Evolutionary conservation across 1,140 invertebrate genomes (phyloP).

Genomic region (Hypsibius dujardini): DNA sequence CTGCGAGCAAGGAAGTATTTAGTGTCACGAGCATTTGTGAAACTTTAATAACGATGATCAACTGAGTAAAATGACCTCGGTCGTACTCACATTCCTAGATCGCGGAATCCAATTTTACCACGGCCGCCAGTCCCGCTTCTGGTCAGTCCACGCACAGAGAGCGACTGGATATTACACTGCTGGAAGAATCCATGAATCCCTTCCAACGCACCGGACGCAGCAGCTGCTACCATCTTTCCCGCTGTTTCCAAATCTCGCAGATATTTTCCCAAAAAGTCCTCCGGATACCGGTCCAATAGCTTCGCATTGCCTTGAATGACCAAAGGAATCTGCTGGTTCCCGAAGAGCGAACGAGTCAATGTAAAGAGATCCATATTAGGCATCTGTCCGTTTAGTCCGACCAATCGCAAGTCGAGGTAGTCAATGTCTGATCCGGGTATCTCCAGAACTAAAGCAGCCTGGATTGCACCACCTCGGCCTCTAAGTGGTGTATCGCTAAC

Average conservation of each 20-base stretch:
- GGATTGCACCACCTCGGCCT: slow-evolving; percentile 65
- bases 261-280: neutral
- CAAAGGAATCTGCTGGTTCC: slow-evolving; percentile 56
- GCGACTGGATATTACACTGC: slow-evolving; percentile 9
- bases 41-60: too few species aligned
- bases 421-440: slow-evolving; percentile 53
- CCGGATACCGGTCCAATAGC: slow-evolving; percentile 13
- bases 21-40: too few species aligned
- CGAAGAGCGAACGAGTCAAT: slow-evolving; percentile 66
- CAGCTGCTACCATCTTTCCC: neutral
- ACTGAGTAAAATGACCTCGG: too few species aligned
- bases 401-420: slow-evolving; percentile 56
- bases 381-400: slow-evolving; percentile 86
- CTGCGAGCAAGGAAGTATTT: too few species aligned
- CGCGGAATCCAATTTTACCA: neutral
- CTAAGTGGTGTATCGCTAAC: slow-evolving; percentile 42
- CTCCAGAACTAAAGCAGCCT: slow-evolving; percentile 73
- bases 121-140: neutral
- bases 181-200: slow-evolving; percentile 11
- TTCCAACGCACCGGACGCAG: neutral
- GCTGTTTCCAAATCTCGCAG: neutral
- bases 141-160: neutral
- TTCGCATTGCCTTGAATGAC: slow-evolving; percentile 37
- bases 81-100: neutral
- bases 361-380: slow-evolving; percentile 93